Base-by-base conservation (phyloP, 2,113 vertebrate species). In the Oreocharis arfaki region DNA sequence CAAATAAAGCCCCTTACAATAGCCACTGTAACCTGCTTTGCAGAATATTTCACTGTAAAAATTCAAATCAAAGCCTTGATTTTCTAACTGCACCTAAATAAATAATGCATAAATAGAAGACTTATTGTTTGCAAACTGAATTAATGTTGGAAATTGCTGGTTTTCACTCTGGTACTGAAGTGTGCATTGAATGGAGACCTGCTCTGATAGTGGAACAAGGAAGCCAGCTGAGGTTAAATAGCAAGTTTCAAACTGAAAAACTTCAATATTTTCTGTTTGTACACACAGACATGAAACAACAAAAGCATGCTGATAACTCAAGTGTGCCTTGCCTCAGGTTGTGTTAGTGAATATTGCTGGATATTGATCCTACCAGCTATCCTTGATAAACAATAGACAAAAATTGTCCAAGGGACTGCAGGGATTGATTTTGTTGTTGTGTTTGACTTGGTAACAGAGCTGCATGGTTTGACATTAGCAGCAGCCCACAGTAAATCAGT, bases 351-450 rank as follows among this genome's bases (percentile, higher is more conserved):
- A 12, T 81, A 23, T 42, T 61, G 50, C 41, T 95, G 35, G 46
- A 11, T 89, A 93, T 94, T 91, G 95, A 96, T 92, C 90, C 59
- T 63, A 60, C 84, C 30, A 53, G 50, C 78, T 79, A 23, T 83
- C 44, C 56, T 86, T 89, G 77, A 95, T 85, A 96, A 95, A 69
- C 44, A 80, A 57, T 21, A 67, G 69, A 57, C 74, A 95, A 76
- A 93, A 92, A 78, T 82, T 89, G 32, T 91, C 81, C 67, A 70
- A 60, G 63, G 57, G 53, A 91, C 39, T 84, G 46, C 24, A 65
- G 63, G 44, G 80, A 93, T 93, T 92, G 92, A 95, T 96, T 95
- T 92, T 84, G 35, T 56, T 93, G 44, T 50, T 64, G 37, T 60
- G 22, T 88, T 39, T 73, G 93, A 69, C 64, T 94, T 11, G 14